Conservation (phyloP, 2,113 vertebrate genomes). For the Mesembrinibis cayennensis region DNA sequence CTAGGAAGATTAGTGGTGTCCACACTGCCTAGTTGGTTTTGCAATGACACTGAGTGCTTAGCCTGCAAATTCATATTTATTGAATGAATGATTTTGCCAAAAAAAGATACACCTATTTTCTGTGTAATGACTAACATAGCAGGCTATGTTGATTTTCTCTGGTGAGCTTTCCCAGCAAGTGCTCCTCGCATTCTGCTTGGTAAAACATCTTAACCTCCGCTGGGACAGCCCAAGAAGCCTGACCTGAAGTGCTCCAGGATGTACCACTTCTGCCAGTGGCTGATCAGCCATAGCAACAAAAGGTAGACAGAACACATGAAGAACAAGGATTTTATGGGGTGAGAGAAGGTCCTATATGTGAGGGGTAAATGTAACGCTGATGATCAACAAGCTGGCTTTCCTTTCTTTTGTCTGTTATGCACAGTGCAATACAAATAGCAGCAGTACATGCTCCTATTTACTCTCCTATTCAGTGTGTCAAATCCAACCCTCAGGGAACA, state of each 20-base stretch:
- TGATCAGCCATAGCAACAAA: not conserved
- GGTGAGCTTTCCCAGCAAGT: not conserved
- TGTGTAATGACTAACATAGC: not conserved
- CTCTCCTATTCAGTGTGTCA: not conserved
- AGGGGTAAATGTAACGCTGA: not conserved
- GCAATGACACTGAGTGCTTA: not conserved
- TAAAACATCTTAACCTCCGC: not conserved
- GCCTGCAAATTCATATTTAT: not conserved
- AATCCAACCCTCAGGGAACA: not conserved
- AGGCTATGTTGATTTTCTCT: not conserved
- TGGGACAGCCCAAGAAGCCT: not conserved
- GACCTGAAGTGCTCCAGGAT: not conserved
- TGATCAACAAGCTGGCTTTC: not conserved
- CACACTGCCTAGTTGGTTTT: not conserved
- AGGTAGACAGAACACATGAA: not conserved
- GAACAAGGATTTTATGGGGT: not conserved
- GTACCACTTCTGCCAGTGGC: not conserved
- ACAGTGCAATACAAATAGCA: not conserved
- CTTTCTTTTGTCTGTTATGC: not conserved
- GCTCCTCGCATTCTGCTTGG: not conserved
- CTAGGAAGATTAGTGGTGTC: not conserved
- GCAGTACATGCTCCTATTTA: not conserved
- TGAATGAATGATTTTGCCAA: not conserved
- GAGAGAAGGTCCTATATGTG: not conserved
- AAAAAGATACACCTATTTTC: not conserved